Evolutionary conservation across 1,140 invertebrate species (phyloP).

Genomic region (Zaprionus camerounensis): DNA sequence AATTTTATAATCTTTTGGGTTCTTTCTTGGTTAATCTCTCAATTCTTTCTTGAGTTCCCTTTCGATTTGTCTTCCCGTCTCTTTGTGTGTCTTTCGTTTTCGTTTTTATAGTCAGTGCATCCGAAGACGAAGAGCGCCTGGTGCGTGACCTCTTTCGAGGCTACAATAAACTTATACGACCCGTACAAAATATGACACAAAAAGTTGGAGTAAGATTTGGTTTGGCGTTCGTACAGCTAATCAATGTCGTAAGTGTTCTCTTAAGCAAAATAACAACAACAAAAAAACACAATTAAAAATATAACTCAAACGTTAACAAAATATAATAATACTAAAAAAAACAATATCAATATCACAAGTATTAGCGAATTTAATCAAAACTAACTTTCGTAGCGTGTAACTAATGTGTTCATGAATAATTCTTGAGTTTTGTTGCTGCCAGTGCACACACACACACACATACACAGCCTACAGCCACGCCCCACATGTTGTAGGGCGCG

Average conservation of each 20-base stretch:
- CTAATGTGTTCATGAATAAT: constrained; percentile 64
- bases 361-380: constrained; percentile 46
- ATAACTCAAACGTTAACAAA: constrained; percentile 47
- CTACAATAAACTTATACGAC: constrained; percentile 99
- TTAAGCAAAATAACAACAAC: constrained; percentile 58
- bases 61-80: not conserved
- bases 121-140: constrained; percentile 97
- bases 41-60: constrained; percentile 5
- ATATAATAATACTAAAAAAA: constrained; percentile 38
- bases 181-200: constrained; percentile 98
- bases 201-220: constrained; percentile 98
- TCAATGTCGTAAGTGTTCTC: constrained; percentile 96
- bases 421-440: constrained; percentile 79
- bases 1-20: not conserved
- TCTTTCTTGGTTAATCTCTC: not conserved
- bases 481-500: not conserved
- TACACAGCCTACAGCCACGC: constrained; percentile 26
- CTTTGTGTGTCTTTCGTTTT: constrained; percentile 29
- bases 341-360: constrained; percentile 31
- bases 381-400: constrained; percentile 77
- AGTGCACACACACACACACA: constrained; percentile 40
- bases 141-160: constrained; percentile 98
- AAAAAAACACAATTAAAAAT: constrained; percentile 53
- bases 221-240: constrained; percentile 98
- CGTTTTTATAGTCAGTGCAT: constrained; percentile 82